Evolutionary conservation across 2,888 invertebrate genomes (phyloP).

Genomic region (Amphipyra berbera): DNA sequence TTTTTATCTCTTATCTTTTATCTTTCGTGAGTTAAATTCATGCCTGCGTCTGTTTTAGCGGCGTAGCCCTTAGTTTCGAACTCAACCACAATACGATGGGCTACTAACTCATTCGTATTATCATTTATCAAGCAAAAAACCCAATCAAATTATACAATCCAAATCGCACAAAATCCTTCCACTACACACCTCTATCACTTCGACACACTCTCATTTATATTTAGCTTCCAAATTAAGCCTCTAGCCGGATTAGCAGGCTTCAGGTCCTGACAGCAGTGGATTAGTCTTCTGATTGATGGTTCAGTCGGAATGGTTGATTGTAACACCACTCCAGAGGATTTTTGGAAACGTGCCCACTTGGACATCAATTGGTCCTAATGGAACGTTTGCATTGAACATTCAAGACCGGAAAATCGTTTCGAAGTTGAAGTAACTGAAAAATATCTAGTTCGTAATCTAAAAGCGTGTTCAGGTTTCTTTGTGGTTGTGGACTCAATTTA

Average conservation of each 20-base stretch:
- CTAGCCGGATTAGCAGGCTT: slow-evolving; percentile 21
- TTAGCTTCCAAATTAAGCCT: slow-evolving; percentile 44
- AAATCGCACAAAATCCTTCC: neutral
- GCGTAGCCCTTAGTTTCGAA: no score
- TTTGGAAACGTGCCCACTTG: slow-evolving; percentile 43
- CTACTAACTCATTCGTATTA: no score
- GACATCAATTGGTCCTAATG: slow-evolving; percentile 11
- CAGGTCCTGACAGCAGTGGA: slow-evolving; percentile 45
- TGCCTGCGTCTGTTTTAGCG: no score
- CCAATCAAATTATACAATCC: no score
- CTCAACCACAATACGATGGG: no score
- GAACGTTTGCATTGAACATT: slow-evolving; percentile 14
- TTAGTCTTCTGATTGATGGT: slow-evolving; percentile 48
- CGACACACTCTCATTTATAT: slow-evolving; percentile 36
- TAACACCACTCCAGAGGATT: slow-evolving; percentile 37
- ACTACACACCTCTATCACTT: slow-evolving; percentile 4
- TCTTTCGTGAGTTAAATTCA: no score
- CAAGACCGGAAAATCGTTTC: slow-evolving; percentile 6
- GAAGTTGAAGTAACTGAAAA: neutral
- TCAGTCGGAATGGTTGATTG: slow-evolving; percentile 34
- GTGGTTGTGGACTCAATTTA: no score
- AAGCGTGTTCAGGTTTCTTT: no score
- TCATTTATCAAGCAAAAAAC: no score
- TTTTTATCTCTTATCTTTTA: no score
- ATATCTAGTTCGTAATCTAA: no score